These are phyloP conservation scores for Xiphophorus maculatus DNA, from an alignment of 2,113 vertebrate species.

Conservation along the genomic window DNA sequence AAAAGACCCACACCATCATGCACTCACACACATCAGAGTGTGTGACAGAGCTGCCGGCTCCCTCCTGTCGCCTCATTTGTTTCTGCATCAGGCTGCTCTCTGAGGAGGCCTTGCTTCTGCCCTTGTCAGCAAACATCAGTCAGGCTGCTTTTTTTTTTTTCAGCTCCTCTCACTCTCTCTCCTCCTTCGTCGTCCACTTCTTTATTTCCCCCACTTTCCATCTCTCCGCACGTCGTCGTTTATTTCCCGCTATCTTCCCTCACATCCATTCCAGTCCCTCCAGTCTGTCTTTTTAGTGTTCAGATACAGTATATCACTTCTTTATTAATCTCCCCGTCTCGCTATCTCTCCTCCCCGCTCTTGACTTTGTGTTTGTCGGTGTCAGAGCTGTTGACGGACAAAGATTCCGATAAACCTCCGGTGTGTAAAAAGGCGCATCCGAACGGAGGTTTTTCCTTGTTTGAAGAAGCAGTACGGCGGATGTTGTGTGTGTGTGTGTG, in stretches of 20 bases:
- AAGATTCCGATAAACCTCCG: conserved; percentile 6
- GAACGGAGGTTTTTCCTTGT: background rate
- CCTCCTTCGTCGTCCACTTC: conserved; percentile 16
- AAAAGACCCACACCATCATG: conserved; percentile 36
- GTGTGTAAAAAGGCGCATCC: conserved; percentile 21
- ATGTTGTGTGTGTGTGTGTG: conserved; percentile 33
- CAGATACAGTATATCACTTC: conserved; percentile 32
- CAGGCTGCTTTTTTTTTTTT: conserved; percentile 4
- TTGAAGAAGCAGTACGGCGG: background rate
- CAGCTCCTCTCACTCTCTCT: conserved; percentile 32
- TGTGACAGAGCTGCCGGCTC: conserved; percentile 70
- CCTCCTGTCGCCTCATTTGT: conserved; percentile 74
- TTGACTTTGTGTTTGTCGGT: conserved; percentile 26
- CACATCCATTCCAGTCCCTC: conserved; percentile 26
- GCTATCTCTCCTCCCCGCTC: conserved; percentile 21
- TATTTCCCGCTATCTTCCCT: conserved; percentile 34
- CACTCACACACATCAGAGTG: conserved; percentile 40
- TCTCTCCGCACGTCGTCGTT: conserved; percentile 20
- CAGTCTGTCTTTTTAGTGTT: conserved; percentile 27
- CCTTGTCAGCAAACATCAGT: conserved; percentile 74
- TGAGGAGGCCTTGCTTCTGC: conserved; percentile 61
- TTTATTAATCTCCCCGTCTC: conserved; percentile 39
- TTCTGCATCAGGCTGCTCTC: conserved; percentile 69
- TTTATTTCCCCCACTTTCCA: conserved; percentile 20
- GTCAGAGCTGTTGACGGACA: conserved; percentile 32